Evolutionary conservation across 2,888 invertebrate species (phyloP).

Genomic region (Proisotoma minuta): DNA sequence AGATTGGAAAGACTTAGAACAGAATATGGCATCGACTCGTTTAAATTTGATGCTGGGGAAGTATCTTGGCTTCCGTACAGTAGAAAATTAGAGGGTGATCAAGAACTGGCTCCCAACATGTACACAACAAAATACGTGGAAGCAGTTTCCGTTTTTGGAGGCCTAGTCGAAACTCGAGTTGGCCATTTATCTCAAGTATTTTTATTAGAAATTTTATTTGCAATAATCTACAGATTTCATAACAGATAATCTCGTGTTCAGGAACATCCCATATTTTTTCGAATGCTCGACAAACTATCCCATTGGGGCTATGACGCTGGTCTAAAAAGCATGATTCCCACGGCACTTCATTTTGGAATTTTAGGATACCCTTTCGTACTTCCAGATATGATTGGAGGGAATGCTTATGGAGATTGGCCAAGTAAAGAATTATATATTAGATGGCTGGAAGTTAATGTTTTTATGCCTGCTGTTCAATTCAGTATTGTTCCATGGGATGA

Average conservation of each 20-base stretch:
- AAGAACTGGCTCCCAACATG: slow-evolving; percentile 20
- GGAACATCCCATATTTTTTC: slow-evolving; percentile 60
- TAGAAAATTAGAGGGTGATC: background rate
- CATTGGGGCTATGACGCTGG: slow-evolving; percentile 53
- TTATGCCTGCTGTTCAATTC: slow-evolving; percentile 73
- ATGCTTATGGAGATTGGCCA: slow-evolving; percentile 52
- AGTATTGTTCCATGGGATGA: slow-evolving; percentile 68
- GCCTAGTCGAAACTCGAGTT: slow-evolving; percentile 65
- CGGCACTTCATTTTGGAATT: slow-evolving; percentile 54
- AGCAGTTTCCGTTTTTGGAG: slow-evolving; percentile 52
- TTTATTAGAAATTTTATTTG: slow-evolving; percentile 6
- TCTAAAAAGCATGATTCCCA: slow-evolving; percentile 52
- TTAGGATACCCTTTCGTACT: slow-evolving; percentile 68
- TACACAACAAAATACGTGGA: slow-evolving; percentile 35
- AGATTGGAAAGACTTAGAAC: slow-evolving; percentile 55
- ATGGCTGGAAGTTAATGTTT: slow-evolving; percentile 72
- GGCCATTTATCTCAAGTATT: slow-evolving; percentile 63
- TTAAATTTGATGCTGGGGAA: slow-evolving; percentile 81
- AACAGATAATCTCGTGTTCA: slow-evolving; percentile 58
- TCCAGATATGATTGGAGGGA: slow-evolving; percentile 68
- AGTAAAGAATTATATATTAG: slow-evolving; percentile 66
- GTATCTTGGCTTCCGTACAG: slow-evolving; percentile 62
- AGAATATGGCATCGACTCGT: slow-evolving; percentile 64
- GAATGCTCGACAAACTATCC: slow-evolving; percentile 68
- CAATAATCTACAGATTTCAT: background rate